A percentile compares a stretch with the other conserved stretches of the same genome.
Evolutionary conservation across 2,797 vertebrate genomes (phyloP).

Genomic region (Mus caroli): DNA sequence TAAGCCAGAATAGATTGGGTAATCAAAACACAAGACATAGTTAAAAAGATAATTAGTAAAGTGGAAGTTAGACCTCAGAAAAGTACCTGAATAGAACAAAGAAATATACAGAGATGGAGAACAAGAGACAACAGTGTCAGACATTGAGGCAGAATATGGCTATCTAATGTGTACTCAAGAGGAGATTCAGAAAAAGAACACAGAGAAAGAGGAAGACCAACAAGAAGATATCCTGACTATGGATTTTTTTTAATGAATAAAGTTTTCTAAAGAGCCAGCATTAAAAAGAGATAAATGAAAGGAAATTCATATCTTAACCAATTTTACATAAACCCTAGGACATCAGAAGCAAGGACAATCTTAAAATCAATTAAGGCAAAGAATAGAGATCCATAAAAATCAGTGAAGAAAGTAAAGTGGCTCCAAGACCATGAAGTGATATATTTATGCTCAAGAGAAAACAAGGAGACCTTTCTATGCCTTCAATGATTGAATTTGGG

Average conservation of each 20-base stretch:
- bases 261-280: neutral
- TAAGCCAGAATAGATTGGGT: neutral
- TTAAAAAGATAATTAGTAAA: constrained; percentile 32
- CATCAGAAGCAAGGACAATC: neutral
- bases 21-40: neutral
- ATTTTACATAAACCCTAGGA: neutral
- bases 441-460: neutral
- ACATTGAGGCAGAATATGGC: neutral
- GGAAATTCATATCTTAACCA: neutral
- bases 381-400: neutral
- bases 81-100: neutral
- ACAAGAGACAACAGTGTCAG: neutral
- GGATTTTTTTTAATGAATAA: neutral
- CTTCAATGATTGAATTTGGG: neutral
- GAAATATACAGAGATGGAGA: neutral
- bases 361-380: neutral
- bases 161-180: neutral
- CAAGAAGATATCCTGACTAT: neutral
- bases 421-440: neutral
- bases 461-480: neutral
- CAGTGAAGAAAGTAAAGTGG: neutral
- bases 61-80: neutral
- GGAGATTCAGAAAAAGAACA: neutral
- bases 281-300: neutral
- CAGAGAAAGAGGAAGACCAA: neutral